Evolutionary conservation across 2,888 invertebrate genomes (phyloP).

Genomic region (Cactoblastis cactorum): DNA sequence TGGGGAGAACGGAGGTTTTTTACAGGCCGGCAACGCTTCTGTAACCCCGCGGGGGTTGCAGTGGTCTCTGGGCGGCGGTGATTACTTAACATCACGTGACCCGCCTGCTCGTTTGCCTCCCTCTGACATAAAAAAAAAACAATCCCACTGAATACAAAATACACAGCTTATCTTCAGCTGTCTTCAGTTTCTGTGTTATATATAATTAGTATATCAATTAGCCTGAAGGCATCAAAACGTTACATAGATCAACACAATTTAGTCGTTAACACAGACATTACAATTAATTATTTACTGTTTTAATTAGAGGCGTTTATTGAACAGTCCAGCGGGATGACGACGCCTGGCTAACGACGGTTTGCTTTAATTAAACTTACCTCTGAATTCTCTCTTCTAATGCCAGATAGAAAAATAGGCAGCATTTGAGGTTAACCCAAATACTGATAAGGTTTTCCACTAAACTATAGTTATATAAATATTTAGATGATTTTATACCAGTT

Average conservation of each 20-base stretch:
- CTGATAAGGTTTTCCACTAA: neutral
- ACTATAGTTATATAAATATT: conserved; percentile 16
- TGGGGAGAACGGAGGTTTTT: too few species aligned
- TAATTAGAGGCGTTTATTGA: conserved; percentile 60
- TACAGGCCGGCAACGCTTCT: too few species aligned
- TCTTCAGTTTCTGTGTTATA: too few species aligned
- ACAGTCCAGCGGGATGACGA: conserved; percentile 34
- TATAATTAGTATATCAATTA: too few species aligned
- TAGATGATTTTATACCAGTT: conserved; percentile 65
- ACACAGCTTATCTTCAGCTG: too few species aligned
- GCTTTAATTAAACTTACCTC: conserved; percentile 65
- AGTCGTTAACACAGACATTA: conserved; percentile 45
- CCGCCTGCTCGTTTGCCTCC: too few species aligned
- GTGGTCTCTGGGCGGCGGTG: too few species aligned
- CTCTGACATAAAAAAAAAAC: too few species aligned
- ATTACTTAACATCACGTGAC: too few species aligned
- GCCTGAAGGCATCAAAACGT: too few species aligned
- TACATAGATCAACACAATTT: conserved; percentile 36
- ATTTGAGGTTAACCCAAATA: conserved; percentile 15
- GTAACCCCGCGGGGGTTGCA: too few species aligned
- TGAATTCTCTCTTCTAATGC: conserved; percentile 32
- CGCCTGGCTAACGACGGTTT: conserved; percentile 38
- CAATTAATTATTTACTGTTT: conserved; percentile 63
- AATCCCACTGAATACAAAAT: too few species aligned
- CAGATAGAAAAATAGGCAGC: conserved; percentile 19